Evolutionary conservation across 2,113 vertebrate species (phyloP), one percentile per base, ranked within the genome.

Genomic region (Saguinus midas): DNA sequence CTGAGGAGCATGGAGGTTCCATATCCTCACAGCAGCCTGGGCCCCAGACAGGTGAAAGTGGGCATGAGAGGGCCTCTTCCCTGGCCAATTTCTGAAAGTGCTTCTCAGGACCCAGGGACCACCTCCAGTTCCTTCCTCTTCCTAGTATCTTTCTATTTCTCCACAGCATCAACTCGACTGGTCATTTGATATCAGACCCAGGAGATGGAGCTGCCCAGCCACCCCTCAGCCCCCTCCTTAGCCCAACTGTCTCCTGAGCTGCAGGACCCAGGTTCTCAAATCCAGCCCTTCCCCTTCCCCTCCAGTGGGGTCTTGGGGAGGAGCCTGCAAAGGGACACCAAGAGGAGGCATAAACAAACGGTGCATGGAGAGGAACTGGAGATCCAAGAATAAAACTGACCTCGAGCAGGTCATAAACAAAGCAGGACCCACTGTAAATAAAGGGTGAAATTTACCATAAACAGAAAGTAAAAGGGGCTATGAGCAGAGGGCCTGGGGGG

Each of bases 391-490:
- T 45, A 85, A 87, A 96, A 92, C 92, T 86, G 96, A 84, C 94
- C 85, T 66, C 76, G 23, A 43, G 48, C 58, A 88, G 97, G 92
- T 92, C 93, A 93, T 96, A 97, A 96, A 97, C 95, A 94, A 92
- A 94, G 84, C 68, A 29, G 85, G 76, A 48, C 85, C 90, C 18
- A 6, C 37, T 87, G 85, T 95, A 98, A 97, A 97, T 88, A 97
- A 92, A 94, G 68, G 88, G 88, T 18, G 68, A 85, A 79, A 23
- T 55, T 52, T 52, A 52, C 80, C 91, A 66, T 93, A 95, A 97
- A 96, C 95, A 96, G 91, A 96, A 79, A 79, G 81, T 50, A 85
- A 85, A 72, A 45, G 27, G 50, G 43, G 29, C 85, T 52, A 7
- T 50, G 61, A 58, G 80, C 76, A 58, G 66, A 95, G 87, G 58